Evolutionary conservation across 2,113 vertebrate genomes (phyloP), one percentile per base, ranked within the genome.

Genomic region (Cyprinodon variegatus): DNA sequence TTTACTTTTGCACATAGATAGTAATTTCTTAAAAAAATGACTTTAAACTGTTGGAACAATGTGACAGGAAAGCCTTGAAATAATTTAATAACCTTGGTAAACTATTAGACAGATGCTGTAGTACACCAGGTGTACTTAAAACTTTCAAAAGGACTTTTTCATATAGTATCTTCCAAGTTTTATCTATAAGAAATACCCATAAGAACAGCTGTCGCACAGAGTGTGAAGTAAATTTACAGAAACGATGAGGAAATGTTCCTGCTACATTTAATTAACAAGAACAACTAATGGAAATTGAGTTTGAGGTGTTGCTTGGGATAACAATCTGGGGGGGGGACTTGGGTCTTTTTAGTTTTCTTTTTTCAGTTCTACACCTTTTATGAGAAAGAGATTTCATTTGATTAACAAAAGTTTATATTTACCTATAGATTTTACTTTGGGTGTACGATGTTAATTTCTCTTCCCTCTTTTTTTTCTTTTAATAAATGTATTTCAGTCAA

Each of bases 211-310:
- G 22, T 40, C 43, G 65, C 61, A 8, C 14, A 38, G 12, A 4
- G 53, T 41, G 48, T 60, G 66, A 82, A 90, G 82, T 62, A 88
- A 93, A 82, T 67, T 90, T 89, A 48, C 82, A 74, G 66, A 45
- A 59, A n/a, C 40, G 29, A 66, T 11, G 71, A 45, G 45, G 81
- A 88, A 82, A 77, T 90, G 79, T 90, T 91, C 91, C 74, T 87
- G 89, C 69, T 90, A 74, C 86, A 90, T 88, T 82, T 87, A 82
- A 53, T 83, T 85, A 92, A 67, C 38, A 61, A 61, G 59, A 78
- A 65, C 14, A 39, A 59, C 61, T 50, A 50, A 68, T 45, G 66
- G 40, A 46, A 37, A 22, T 68, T 41, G 46, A 41, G 46, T 73
- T 17, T 4, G 60, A 53, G 43, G 70, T 74, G 70, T 74, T 68